These are phyloP conservation scores for Periplaneta americana DNA, from an alignment of 1,140 invertebrate genomes.

Conservation along the genomic window DNA sequence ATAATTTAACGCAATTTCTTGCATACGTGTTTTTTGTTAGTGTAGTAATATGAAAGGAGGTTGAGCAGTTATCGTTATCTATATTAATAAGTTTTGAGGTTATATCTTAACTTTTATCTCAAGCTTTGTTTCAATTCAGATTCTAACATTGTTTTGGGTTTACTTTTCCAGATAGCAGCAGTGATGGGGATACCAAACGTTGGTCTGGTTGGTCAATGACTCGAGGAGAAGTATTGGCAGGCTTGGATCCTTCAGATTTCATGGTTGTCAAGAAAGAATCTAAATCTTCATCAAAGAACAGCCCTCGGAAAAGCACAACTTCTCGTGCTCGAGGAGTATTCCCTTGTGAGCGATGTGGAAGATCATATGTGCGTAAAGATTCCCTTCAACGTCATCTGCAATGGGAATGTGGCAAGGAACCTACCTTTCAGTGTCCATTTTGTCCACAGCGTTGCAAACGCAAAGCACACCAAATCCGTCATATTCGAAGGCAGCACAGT, in stretches of 20 bases:
- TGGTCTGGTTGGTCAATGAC: conserved; percentile 8
- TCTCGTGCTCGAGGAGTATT: conserved; percentile 38
- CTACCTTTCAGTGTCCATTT: conserved; percentile 55
- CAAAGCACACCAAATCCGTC: conserved; percentile 50
- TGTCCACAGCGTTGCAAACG: conserved; percentile 51
- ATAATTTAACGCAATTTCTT: too few species aligned
- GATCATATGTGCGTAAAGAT: conserved; percentile 61
- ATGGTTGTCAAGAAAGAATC: neutral
- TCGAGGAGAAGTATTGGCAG: neutral
- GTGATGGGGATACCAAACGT: neutral
- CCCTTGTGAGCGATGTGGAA: conserved; percentile 51
- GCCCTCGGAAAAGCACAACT: neutral
- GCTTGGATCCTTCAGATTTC: neutral
- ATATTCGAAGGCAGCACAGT: conserved; percentile 49
- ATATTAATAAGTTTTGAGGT: too few species aligned
- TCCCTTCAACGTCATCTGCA: conserved; percentile 56
- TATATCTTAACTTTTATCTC: too few species aligned
- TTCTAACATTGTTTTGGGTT: neutral
- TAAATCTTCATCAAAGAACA: neutral
- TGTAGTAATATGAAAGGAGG: too few species aligned
- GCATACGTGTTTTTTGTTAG: too few species aligned
- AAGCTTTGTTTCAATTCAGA: too few species aligned
- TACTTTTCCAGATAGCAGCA: neutral
- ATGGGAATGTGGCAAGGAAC: conserved; percentile 62
- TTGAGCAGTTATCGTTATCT: too few species aligned